Conservation (phyloP, 1,140 invertebrate species). For the Drosophila sp. region DNA sequence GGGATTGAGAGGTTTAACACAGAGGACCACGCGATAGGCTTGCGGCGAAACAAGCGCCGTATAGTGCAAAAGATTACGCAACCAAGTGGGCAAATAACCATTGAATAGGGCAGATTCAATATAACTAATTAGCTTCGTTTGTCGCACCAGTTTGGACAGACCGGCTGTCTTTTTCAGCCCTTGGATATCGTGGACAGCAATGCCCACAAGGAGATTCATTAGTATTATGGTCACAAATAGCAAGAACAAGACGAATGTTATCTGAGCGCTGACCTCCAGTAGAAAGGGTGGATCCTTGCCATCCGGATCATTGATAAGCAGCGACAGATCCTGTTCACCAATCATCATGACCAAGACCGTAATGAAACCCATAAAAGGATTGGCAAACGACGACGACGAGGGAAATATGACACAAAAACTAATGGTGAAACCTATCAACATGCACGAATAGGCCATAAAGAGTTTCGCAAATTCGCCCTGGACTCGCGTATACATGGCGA, state of each 20-base stretch:
- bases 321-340: conserved; percentile 90
- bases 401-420: conserved; percentile 94
- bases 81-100: conserved; percentile 88
- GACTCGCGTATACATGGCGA: conserved; percentile 93
- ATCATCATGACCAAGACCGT: conserved; percentile 96
- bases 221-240: conserved; percentile 91
- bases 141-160: conserved; percentile 89
- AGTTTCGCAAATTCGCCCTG: conserved; percentile 93
- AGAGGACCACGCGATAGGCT: conserved; percentile 89
- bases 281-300: conserved; percentile 86
- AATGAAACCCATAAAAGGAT: conserved; percentile 90
- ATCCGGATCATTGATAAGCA: conserved; percentile 87
- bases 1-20: conserved; percentile 91
- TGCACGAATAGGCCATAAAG: conserved; percentile 91
- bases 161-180: conserved; percentile 90
- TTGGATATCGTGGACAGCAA: conserved; percentile 92
- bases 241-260: conserved; percentile 89
- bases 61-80: conserved; percentile 89
- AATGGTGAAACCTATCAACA: conserved; percentile 92
- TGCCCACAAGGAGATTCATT: conserved; percentile 92
- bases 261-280: conserved; percentile 88
- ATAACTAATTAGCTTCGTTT: conserved; percentile 90
- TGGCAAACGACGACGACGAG: conserved; percentile 90
- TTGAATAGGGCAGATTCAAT: conserved; percentile 89
- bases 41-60: conserved; percentile 90